These are phyloP conservation scores for Meloidogyne exigua DNA, from an alignment of 1,140 invertebrate species.

Conservation along the genomic window DNA sequence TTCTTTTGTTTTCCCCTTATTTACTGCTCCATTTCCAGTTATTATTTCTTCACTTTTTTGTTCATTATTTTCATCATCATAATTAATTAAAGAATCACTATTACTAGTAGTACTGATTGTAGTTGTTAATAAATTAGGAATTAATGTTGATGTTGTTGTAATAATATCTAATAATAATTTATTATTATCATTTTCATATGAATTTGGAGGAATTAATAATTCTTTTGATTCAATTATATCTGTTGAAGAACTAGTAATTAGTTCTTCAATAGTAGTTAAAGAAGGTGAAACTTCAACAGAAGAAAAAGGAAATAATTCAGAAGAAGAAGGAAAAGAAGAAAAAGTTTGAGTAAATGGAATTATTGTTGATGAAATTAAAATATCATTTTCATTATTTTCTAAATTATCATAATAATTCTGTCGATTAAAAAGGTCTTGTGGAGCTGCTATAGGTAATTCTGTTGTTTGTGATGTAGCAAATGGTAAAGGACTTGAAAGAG, in stretches of 20 bases:
- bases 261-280: no score
- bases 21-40: not conserved
- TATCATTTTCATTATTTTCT: not conserved
- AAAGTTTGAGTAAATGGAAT: not conserved
- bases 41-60: not conserved
- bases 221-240: not conserved
- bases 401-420: not conserved
- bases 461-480: not conserved
- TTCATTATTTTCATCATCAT: slow-evolving; percentile 1
- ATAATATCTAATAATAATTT: not conserved
- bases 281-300: not conserved
- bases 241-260: not conserved
- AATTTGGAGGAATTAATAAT: not conserved
- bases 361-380: not conserved
- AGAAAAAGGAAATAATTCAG: not conserved
- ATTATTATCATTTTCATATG: not conserved
- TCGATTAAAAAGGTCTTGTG: not conserved
- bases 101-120: not conserved
- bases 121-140: no score
- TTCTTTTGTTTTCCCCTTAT: not conserved
- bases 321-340: not conserved
- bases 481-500: slow-evolving; percentile 17
- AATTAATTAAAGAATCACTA: not conserved
- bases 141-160: not conserved
- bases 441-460: not conserved